phyloP scores from a whole-genome alignment of 2,888 invertebrate species.

The Alcis repandata region DNA sequence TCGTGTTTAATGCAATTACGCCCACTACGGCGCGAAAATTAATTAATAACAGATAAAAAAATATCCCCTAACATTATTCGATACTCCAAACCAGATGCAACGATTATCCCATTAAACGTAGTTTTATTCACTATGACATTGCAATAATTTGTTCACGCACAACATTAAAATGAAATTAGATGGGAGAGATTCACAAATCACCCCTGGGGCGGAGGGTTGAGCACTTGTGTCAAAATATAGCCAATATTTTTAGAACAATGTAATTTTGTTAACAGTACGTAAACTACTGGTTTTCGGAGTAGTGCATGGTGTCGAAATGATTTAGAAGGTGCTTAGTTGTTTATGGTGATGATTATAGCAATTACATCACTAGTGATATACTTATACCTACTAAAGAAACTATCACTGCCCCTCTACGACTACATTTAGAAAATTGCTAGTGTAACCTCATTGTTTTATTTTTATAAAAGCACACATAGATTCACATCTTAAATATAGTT shows the following conservation, averaged over 20 bases:
- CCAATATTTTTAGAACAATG: constrained; percentile 61
- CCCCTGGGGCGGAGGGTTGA: constrained; percentile 65
- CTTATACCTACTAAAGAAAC: too few species aligned
- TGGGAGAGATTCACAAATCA: constrained; percentile 64
- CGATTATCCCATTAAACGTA: constrained; percentile 77
- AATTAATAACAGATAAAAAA: constrained; percentile 78
- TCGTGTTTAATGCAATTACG: constrained; percentile 74
- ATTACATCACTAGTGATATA: too few species aligned
- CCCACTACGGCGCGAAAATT: constrained; percentile 67
- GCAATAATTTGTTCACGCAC: constrained; percentile 84
- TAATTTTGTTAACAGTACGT: constrained; percentile 10
- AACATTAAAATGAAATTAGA: constrained; percentile 83
- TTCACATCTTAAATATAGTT: too few species aligned
- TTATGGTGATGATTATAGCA: too few species aligned
- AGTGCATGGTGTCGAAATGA: too few species aligned
- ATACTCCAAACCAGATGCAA: constrained; percentile 70
- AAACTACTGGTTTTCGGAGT: not conserved
- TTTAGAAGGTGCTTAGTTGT: too few species aligned
- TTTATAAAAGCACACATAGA: too few species aligned
- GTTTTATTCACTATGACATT: constrained; percentile 78
- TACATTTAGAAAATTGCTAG: too few species aligned
- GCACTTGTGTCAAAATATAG: constrained; percentile 79
- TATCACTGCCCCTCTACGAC: too few species aligned
- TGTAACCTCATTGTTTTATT: too few species aligned
- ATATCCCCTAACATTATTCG: constrained; percentile 54